These are phyloP conservation scores for Meloidogyne chitwoodi DNA, from an alignment of 1,140 invertebrate genomes.

Conservation along the genomic window DNA sequence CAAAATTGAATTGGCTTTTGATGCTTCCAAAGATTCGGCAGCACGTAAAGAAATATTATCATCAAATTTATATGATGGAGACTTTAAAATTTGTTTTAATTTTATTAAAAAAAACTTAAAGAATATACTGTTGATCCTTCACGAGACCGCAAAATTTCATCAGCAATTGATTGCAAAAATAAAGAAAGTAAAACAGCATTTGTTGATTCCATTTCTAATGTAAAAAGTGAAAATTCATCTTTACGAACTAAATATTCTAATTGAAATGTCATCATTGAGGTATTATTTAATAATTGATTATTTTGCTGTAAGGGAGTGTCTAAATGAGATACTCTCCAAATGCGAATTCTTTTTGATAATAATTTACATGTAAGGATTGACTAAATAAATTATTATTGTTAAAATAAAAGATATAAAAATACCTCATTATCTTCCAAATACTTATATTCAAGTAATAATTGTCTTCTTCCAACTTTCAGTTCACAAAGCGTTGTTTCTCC, in stretches of 20 bases:
- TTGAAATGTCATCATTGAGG: slow-evolving; percentile 41
- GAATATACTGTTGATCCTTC: slow-evolving; percentile 25
- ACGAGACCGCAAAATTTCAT: slow-evolving; percentile 34
- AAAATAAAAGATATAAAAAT: slow-evolving; percentile 11
- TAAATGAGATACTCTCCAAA: slow-evolving; percentile 45
- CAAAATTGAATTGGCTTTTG: slow-evolving; percentile 45
- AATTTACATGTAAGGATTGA: slow-evolving; percentile 18
- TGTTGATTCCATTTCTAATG: slow-evolving; percentile 25
- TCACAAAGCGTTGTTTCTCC: slow-evolving; percentile 17
- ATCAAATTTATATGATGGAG: slow-evolving; percentile 42
- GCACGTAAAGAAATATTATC: slow-evolving; percentile 35
- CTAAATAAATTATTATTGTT: slow-evolving; percentile 21
- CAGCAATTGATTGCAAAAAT: slow-evolving; percentile 47
- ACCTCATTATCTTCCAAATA: slow-evolving; percentile 30
- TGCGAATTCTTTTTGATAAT: slow-evolving; percentile 38
- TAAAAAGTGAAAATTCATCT: slow-evolving; percentile 38
- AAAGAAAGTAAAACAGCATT: slow-evolving; percentile 44
- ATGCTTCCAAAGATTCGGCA: slow-evolving; percentile 25
- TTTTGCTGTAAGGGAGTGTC: slow-evolving; percentile 9
- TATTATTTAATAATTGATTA: background rate
- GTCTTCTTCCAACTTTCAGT: slow-evolving; percentile 41
- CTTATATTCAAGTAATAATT: slow-evolving; percentile 37
- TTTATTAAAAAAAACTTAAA: background rate
- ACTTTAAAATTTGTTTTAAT: slow-evolving; percentile 5
- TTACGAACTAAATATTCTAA: slow-evolving; percentile 39